Percentiles rank a stretch among this genome's conserved stretches.
phyloP scores from a whole-genome alignment of 2,888 invertebrate species.

The Acleris holmiana region DNA sequence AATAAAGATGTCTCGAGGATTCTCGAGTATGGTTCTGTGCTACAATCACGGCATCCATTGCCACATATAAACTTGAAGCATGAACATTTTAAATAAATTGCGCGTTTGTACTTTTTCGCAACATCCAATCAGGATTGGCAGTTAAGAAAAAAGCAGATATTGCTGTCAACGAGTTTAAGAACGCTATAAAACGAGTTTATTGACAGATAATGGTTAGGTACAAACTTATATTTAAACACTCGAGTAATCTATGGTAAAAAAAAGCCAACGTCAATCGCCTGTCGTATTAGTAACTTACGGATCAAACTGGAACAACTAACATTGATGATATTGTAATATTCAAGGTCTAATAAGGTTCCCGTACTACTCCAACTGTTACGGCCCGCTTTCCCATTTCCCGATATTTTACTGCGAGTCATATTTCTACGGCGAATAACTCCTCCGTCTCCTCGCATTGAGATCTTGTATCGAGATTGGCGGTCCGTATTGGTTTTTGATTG shows the following conservation, averaged over 20 bases:
- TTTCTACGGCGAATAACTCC: slow-evolving; percentile 66
- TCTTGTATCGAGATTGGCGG: slow-evolving; percentile 59
- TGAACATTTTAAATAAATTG: too few species aligned
- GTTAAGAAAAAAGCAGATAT: background rate
- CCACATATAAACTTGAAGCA: too few species aligned
- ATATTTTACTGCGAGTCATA: slow-evolving; percentile 79
- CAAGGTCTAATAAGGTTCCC: slow-evolving; percentile 12
- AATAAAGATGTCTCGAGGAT: too few species aligned
- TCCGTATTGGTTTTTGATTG: slow-evolving; percentile 72
- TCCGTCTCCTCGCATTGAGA: slow-evolving; percentile 52
- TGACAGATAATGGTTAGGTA: too few species aligned
- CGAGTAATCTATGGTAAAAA: too few species aligned
- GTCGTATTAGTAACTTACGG: background rate
- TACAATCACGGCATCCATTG: too few species aligned
- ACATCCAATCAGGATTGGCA: background rate
- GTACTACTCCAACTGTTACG: slow-evolving; percentile 54
- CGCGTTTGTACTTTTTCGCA: too few species aligned
- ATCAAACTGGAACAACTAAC: background rate
- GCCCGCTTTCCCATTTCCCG: slow-evolving; percentile 72
- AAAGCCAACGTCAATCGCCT: background rate
- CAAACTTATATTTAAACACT: too few species aligned
- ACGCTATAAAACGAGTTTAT: background rate
- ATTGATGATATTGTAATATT: slow-evolving; percentile 1
- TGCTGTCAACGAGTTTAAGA: background rate
- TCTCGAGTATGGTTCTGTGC: too few species aligned